phyloP scores from a whole-genome alignment of 2,797 vertebrate species.

The Anas georgica region DNA sequence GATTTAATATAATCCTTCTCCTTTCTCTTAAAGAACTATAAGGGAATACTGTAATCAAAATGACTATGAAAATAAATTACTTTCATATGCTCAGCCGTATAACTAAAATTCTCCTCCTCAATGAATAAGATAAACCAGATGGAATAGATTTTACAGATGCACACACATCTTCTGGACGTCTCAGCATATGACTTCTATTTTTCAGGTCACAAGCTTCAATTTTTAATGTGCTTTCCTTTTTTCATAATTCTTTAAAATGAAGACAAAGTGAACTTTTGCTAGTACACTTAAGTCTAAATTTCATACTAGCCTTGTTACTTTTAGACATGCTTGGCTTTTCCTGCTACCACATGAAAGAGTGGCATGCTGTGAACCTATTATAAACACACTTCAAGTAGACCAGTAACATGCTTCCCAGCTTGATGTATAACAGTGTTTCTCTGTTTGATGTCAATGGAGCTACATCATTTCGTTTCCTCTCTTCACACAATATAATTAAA shows the following conservation, averaged over 20 bases:
- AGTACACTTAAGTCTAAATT: neutral
- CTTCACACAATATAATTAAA: neutral
- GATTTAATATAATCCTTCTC: neutral
- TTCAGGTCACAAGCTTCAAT: constrained; percentile 11
- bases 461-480: neutral
- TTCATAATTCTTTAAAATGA: neutral
- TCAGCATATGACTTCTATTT: neutral
- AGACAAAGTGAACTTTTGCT: neutral
- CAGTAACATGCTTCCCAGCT: neutral
- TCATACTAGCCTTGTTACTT: neutral
- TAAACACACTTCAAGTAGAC: neutral
- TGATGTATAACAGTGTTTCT: neutral
- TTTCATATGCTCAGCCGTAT: neutral
- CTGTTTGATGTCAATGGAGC: neutral
- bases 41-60: neutral
- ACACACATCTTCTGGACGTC: neutral
- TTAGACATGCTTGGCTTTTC: neutral
- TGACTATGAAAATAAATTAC: neutral
- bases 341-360: neutral
- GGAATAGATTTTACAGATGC: neutral
- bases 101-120: neutral
- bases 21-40: neutral
- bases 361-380: neutral
- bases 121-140: neutral
- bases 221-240: neutral